Conservation (phyloP, 2,888 invertebrate genomes). For the Alloplasta piceator region DNA sequence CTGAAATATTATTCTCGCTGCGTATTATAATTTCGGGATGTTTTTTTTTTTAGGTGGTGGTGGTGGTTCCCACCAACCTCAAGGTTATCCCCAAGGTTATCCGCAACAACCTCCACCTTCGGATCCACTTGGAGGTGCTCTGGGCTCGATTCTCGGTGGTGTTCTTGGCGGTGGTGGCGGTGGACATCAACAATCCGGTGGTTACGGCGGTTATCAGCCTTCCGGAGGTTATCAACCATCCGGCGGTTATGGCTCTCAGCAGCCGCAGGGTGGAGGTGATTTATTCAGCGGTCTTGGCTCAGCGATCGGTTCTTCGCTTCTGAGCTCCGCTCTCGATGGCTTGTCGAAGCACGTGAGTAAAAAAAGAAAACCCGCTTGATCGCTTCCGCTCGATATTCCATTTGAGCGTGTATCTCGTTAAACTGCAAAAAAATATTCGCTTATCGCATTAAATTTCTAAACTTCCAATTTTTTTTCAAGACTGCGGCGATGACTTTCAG, state of each 20-base stretch:
- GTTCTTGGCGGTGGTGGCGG: conserved; percentile 78
- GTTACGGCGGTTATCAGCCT: conserved; percentile 72
- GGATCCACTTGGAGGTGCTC: conserved; percentile 75
- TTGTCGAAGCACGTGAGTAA: conserved; percentile 78
- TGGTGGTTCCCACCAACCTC: conserved; percentile 68
- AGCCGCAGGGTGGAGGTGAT: conserved; percentile 70
- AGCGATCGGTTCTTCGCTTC: conserved; percentile 75
- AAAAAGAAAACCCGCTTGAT: conserved; percentile 42
- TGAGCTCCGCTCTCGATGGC: conserved; percentile 79
- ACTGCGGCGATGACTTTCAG: not conserved
- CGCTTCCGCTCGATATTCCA: conserved; percentile 12
- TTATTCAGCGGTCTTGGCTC: conserved; percentile 78
- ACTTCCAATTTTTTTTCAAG: not conserved
- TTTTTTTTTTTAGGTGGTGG: conserved; percentile 61
- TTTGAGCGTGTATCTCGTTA: not conserved
- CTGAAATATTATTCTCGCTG: not conserved
- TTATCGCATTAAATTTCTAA: not conserved
- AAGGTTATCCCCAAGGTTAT: conserved; percentile 49
- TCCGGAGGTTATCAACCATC: conserved; percentile 73
- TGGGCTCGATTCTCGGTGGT: conserved; percentile 78
- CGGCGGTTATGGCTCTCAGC: conserved; percentile 69
- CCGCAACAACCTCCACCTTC: conserved; percentile 66
- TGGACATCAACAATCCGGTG: conserved; percentile 76
- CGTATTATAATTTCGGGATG: not conserved
- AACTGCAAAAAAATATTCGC: not conserved